phyloP scores from a whole-genome alignment of 2,797 vertebrate species.

The Spheniscus humboldti region DNA sequence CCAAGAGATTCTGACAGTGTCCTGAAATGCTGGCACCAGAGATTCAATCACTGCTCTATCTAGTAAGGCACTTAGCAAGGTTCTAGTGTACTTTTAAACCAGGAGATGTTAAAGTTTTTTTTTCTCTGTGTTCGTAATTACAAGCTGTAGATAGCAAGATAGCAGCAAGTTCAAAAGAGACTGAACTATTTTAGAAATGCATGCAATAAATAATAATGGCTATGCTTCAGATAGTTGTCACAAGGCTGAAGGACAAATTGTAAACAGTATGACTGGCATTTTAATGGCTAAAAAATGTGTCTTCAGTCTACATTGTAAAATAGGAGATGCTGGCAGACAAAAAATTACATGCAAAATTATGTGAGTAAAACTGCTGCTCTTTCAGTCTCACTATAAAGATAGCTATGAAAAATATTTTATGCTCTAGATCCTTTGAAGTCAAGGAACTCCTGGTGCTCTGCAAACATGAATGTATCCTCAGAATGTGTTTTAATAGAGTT shows the following conservation, averaged over 20 bases:
- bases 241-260: slow-evolving; percentile 9
- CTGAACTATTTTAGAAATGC: background rate
- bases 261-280: background rate
- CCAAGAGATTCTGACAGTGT: background rate
- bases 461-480: background rate
- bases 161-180: background rate
- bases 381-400: background rate
- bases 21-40: background rate
- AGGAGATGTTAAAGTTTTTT: background rate
- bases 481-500: background rate
- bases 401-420: background rate
- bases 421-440: background rate
- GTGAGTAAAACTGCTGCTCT: background rate
- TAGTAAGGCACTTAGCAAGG: background rate
- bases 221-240: background rate
- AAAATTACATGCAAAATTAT: background rate
- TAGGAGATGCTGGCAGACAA: background rate
- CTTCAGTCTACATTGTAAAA: background rate
- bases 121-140: background rate
- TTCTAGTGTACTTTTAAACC: background rate
- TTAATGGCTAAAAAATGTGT: slow-evolving; percentile 9
- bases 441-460: background rate
- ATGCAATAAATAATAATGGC: background rate
- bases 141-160: background rate
- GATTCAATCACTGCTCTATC: background rate